These are phyloP conservation scores for Cheirogaleus major DNA, from an alignment of 2,797 vertebrate genomes.

Conservation along the genomic window DNA sequence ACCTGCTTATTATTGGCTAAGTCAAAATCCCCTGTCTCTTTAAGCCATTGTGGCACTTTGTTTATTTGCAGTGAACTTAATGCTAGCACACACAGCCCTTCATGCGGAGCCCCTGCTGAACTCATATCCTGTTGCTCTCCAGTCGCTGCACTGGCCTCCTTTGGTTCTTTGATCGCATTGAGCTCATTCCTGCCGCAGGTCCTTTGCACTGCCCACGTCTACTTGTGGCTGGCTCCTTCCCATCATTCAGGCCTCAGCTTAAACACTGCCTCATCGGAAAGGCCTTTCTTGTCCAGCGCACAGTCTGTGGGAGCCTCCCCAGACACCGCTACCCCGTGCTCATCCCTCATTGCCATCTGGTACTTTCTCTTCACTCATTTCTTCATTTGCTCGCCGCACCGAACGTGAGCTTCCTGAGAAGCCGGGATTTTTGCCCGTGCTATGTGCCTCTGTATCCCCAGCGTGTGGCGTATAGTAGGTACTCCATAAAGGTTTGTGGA, in stretches of 20 bases:
- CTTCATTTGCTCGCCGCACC: not conserved
- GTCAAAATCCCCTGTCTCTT: not conserved
- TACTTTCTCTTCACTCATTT: not conserved
- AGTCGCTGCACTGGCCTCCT: not conserved
- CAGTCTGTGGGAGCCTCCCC: not conserved
- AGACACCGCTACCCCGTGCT: not conserved
- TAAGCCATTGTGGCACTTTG: not conserved
- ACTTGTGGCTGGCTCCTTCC: not conserved
- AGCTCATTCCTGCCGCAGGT: not conserved
- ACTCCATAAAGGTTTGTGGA: not conserved
- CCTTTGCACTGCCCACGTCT: not conserved
- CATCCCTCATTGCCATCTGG: not conserved
- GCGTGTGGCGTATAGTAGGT: not conserved
- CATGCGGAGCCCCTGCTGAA: fast-evolving
- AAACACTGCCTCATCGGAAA: not conserved
- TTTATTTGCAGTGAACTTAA: not conserved
- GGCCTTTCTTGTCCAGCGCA: not conserved
- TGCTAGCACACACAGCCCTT: not conserved
- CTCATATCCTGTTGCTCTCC: fast-evolving
- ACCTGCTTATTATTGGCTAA: not conserved
- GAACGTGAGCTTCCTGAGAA: not conserved
- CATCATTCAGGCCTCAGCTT: not conserved
- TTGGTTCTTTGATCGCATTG: not conserved
- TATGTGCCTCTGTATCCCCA: not conserved
- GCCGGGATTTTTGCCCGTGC: not conserved